Conservation (phyloP, 2,888 invertebrate genomes). For the Athalia rosae region DNA sequence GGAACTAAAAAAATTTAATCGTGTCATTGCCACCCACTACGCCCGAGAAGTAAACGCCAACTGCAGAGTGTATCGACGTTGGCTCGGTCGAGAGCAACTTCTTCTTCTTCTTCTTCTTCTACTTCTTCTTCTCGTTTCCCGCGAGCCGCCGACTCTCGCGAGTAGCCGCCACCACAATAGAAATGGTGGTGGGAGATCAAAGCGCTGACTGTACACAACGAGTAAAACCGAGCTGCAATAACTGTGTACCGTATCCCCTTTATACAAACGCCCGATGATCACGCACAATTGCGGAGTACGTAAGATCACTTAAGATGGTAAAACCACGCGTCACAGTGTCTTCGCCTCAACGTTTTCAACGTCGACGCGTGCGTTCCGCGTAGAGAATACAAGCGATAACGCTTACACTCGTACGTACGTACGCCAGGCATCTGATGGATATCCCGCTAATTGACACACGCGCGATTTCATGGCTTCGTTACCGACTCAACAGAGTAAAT, state of each 20-base stretch:
- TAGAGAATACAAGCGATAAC: background rate
- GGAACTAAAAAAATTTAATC: constrained; percentile 33
- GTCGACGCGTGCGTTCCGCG: too few species aligned
- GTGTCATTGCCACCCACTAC: constrained; percentile 44
- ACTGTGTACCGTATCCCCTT: constrained; percentile 41
- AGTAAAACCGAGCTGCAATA: constrained; percentile 11
- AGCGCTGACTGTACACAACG: constrained; percentile 60
- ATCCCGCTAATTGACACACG: constrained; percentile 33
- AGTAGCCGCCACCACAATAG: constrained; percentile 65
- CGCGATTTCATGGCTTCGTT: constrained; percentile 28
- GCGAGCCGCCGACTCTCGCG: constrained; percentile 23
- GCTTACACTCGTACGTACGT: constrained; percentile 15
- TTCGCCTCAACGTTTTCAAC: too few species aligned
- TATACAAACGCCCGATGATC: constrained; percentile 7
- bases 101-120: constrained; percentile 4
- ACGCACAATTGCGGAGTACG: background rate
- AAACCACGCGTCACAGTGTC: too few species aligned
- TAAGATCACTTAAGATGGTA: too few species aligned
- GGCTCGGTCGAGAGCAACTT: constrained; percentile 53
- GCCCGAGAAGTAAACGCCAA: constrained; percentile 44
- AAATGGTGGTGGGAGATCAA: constrained; percentile 70
- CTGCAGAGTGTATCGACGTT: constrained; percentile 43
- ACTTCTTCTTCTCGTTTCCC: too few species aligned
- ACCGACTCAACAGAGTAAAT: constrained; percentile 10
- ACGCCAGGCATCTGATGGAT: background rate